These are phyloP conservation scores for Eucidaris tribuloides DNA, from an alignment of 35 echinoderm and acorn worm species.

Conservation along the genomic window DNA sequence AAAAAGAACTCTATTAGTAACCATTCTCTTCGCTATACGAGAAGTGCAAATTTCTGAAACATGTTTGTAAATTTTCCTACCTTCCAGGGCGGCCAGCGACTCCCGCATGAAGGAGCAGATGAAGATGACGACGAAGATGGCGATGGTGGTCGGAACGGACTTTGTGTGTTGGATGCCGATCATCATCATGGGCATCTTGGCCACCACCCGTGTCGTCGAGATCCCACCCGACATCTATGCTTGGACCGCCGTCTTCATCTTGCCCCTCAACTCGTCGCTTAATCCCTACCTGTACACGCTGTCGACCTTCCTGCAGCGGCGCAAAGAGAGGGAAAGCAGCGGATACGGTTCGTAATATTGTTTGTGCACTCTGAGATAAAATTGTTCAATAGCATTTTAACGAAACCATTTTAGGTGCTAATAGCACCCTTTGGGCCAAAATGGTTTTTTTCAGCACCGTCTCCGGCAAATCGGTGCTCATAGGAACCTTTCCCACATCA, in stretches of 20 bases:
- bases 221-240: slow-evolving; percentile 54
- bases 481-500: too few species aligned
- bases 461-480: too few species aligned
- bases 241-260: slow-evolving; percentile 63
- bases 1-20: too few species aligned
- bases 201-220: background rate
- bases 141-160: slow-evolving; percentile 54
- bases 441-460: too few species aligned
- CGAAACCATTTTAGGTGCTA: too few species aligned
- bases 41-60: too few species aligned
- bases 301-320: slow-evolving; percentile 1
- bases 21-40: too few species aligned
- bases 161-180: slow-evolving; percentile 77
- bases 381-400: too few species aligned
- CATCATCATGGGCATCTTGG: slow-evolving; percentile 62
- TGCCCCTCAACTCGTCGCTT: slow-evolving; percentile 63
- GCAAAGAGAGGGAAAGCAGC: background rate
- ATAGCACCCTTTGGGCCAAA: too few species aligned
- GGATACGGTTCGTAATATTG: too few species aligned
- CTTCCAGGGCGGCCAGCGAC: background rate
- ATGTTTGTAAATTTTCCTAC: too few species aligned
- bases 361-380: too few species aligned
- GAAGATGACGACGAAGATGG: slow-evolving; percentile 54
- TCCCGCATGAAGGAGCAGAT: slow-evolving; percentile 31
- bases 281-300: slow-evolving; percentile 65